A percentile compares a stretch with the other conserved stretches of the same genome.
Conservation (phyloP, 2,888 invertebrate species). For the Thera obeliscata region DNA sequence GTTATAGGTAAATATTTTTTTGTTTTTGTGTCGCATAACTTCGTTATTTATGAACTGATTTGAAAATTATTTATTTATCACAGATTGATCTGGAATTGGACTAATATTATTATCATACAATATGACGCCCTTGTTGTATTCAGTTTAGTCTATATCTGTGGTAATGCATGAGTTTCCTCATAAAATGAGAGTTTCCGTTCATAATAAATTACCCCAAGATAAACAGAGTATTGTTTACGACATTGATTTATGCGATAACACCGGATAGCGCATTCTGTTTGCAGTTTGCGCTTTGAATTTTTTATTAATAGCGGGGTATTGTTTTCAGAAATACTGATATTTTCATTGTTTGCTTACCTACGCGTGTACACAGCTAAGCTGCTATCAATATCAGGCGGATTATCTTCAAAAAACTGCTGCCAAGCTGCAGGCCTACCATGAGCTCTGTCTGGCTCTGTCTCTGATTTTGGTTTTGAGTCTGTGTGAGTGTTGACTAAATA, state of each 20-base stretch:
- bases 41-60: too few relatives aligned
- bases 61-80: too few relatives aligned
- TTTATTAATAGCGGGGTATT: conserved; percentile 28
- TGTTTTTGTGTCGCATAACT: too few relatives aligned
- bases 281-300: conserved; percentile 27
- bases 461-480: too few relatives aligned
- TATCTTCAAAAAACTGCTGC: not conserved
- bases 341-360: conserved; percentile 13
- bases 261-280: conserved; percentile 39
- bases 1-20: too few relatives aligned
- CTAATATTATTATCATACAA: too few relatives aligned
- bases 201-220: conserved; percentile 40
- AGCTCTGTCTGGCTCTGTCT: too few relatives aligned
- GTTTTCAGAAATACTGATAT: conserved; percentile 12
- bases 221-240: conserved; percentile 40
- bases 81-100: too few relatives aligned
- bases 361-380: not conserved
- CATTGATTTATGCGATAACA: conserved; percentile 49
- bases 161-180: conserved; percentile 34
- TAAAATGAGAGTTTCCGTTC: conserved; percentile 37
- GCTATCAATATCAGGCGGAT: not conserved
- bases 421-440: too few relatives aligned
- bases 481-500: too few relatives aligned
- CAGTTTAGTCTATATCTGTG: not conserved
- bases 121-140: too few relatives aligned